Conservation (phyloP, 2,888 invertebrate genomes). For the Trichacis sp. region DNA sequence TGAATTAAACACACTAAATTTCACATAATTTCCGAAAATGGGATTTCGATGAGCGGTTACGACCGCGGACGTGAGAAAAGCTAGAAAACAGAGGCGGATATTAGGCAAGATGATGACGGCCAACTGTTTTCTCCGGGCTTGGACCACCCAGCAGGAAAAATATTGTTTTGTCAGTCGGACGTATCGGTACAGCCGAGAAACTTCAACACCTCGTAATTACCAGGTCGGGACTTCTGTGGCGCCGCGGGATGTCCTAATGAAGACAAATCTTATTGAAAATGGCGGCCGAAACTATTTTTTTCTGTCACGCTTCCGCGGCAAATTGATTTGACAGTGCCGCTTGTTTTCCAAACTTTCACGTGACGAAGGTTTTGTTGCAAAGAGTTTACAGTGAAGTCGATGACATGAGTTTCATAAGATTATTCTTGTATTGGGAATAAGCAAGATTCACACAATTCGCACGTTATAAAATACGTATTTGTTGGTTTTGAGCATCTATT, state of each 20-base stretch:
- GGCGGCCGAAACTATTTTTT: conserved; percentile 61
- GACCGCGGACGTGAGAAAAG: conserved; percentile 21
- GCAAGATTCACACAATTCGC: too few species aligned
- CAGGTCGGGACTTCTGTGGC: conserved; percentile 62
- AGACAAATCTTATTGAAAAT: conserved; percentile 66
- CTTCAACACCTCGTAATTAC: conserved; percentile 64
- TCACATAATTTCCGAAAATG: background rate
- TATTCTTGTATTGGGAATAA: too few species aligned
- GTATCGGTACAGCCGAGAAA: conserved; percentile 32
- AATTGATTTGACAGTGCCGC: conserved; percentile 26
- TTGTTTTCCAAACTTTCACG: conserved; percentile 4
- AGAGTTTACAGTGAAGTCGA: background rate
- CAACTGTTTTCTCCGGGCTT: conserved; percentile 5
- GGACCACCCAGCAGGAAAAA: conserved; percentile 42
- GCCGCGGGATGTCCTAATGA: conserved; percentile 67
- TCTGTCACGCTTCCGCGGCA: conserved; percentile 41
- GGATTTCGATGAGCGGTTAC: background rate
- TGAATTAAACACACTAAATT: too few species aligned
- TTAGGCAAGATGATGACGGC: background rate
- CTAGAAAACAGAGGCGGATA: conserved; percentile 28
- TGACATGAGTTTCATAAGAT: too few species aligned
- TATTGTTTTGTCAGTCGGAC: conserved; percentile 38
- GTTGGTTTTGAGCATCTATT: too few species aligned
- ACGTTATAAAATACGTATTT: too few species aligned
- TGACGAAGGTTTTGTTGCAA: background rate